These are phyloP conservation scores for Synergus itoensis DNA, from an alignment of 2,888 invertebrate genomes.

Conservation along the genomic window DNA sequence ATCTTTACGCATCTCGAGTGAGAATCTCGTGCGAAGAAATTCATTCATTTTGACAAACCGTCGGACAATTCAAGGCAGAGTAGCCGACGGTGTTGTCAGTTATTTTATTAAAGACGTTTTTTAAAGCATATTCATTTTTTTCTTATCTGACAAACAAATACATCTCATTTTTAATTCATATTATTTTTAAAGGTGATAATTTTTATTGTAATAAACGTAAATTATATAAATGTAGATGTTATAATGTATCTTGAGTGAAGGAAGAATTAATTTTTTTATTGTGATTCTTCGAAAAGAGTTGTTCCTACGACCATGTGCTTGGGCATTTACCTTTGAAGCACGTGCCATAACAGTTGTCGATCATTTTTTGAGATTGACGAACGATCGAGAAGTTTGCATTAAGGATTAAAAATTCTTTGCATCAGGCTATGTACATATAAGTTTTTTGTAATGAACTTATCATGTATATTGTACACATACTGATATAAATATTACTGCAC, in stretches of 20 bases:
- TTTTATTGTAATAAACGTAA: too few relatives aligned
- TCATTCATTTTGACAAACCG: neutral
- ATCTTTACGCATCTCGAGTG: too few relatives aligned
- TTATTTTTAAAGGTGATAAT: neutral
- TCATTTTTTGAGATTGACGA: conserved; percentile 43
- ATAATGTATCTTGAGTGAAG: neutral
- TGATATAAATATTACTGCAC: neutral
- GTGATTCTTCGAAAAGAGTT: neutral
- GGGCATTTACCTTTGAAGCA: conserved; percentile 51
- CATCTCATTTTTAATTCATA: neutral
- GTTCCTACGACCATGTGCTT: conserved; percentile 12
- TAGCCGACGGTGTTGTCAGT: neutral
- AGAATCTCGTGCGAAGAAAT: too few relatives aligned
- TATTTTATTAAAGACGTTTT: neutral
- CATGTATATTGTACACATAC: neutral
- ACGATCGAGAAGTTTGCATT: conserved; percentile 41
- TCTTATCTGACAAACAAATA: neutral
- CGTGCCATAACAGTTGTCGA: conserved; percentile 53
- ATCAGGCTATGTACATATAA: neutral
- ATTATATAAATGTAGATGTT: too few relatives aligned
- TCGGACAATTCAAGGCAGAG: neutral
- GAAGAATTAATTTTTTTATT: neutral
- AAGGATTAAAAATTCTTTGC: conserved; percentile 30
- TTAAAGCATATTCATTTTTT: neutral
- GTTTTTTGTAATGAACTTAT: too few relatives aligned